Percentiles rank a stretch among this genome's conserved stretches.
Evolutionary conservation across 2,888 invertebrate genomes (phyloP).

Genomic region (Nasonia oneida): DNA sequence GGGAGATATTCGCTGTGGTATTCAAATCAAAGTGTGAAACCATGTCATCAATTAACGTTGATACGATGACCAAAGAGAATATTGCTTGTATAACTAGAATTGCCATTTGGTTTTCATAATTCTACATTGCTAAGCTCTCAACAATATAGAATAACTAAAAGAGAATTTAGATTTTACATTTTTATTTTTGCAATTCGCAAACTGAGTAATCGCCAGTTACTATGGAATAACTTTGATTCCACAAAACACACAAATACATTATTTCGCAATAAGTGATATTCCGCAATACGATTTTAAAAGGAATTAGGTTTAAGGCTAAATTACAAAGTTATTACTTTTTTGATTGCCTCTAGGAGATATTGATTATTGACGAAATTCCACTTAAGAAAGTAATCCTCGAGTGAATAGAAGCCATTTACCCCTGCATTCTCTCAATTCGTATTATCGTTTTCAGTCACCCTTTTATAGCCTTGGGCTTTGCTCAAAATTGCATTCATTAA

Average conservation of each 20-base stretch:
- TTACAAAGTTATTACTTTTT: background rate
- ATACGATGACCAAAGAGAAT: background rate
- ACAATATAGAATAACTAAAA: no score
- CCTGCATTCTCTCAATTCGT: constrained; percentile 57
- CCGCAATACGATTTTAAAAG: no score
- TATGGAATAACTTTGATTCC: no score
- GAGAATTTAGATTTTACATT: no score
- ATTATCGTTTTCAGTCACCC: constrained; percentile 60
- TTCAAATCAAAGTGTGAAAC: constrained; percentile 70
- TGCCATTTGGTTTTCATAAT: background rate
- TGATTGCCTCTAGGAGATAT: constrained; percentile 18
- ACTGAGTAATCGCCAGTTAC: no score
- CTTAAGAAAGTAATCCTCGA: constrained; percentile 35
- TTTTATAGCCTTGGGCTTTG: background rate
- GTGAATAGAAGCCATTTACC: constrained; percentile 52
- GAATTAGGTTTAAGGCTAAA: no score
- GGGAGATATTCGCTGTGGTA: constrained; percentile 66
- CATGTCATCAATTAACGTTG: constrained; percentile 66
- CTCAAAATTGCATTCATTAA: constrained; percentile 12
- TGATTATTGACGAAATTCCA: constrained; percentile 54
- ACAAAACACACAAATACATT: no score
- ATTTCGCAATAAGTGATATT: no score
- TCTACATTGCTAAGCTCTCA: background rate
- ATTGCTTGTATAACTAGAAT: background rate
- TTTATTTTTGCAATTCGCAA: no score